Evolutionary conservation across 37 sponge, comb jelly and placozoan species (phyloP), one percentile per base, ranked within the genome.

Genomic region (Halisarca cf. caerulea): DNA sequence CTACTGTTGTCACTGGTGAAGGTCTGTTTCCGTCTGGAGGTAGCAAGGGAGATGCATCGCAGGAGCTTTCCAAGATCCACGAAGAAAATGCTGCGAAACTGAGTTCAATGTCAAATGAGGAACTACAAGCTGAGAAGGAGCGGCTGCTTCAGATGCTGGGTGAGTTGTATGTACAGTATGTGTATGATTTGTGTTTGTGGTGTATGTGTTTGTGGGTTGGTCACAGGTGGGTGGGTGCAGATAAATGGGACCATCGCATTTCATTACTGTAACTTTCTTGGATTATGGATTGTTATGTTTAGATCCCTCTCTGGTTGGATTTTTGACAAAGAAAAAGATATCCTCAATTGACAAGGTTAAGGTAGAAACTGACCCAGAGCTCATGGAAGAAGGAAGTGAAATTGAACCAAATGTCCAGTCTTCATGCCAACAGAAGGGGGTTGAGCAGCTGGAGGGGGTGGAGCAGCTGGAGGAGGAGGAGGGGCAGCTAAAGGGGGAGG

Each of bases 21-120:
- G 95, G 91, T 66, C 79, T 91, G 24, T 14, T 34, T 25, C 27
- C 42, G 18, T 32, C 34, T 35, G 91, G 81, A 23, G 85, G 59
- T 20, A 45, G 78, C 14, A 23, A 23, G 2, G 66, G 74, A 27
- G 61, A n/a, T 8, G 85, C 66, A 21, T 15, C 25, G 21, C 32
- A 84, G 30, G 96, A 92, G 44, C 59, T 92, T 36, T 27, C 18
- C 33, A 85, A 86, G 69, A 96, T 96, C 23, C 90, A 93, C 34
- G 42, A 86, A 74, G 97, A 96, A 77, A 96, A 96, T 80, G 57
- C 86, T 21, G 43, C 86, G 21, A 59, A 62, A 59, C 82, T 96
- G 70, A 51, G 80, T 33, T 20, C 43, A 9, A 80, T 96, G 80
- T 53, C 97, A 24, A 80, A 89, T 21, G 88, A 86, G 9, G 97